Evolutionary conservation across 2,113 vertebrate genomes (phyloP), one percentile per base, ranked within the genome.

Genomic region (Callocephalon fimbriatum): DNA sequence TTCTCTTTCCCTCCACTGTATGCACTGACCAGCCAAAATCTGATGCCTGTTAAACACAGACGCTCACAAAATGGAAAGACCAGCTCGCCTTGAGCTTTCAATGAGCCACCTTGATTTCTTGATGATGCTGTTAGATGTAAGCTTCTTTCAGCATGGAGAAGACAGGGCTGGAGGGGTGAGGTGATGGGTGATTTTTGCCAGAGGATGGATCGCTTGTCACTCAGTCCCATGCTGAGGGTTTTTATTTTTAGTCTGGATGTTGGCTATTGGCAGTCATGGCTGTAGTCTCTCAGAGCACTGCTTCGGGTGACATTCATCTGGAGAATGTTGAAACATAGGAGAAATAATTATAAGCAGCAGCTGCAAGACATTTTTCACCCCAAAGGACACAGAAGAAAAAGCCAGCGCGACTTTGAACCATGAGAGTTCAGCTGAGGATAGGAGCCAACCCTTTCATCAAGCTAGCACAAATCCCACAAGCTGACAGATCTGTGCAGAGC

Each of bases 281-380:
- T 92, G 63, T 92, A 93, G 82, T 35, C 88, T 95, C 82, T 96
- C 17, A 1, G 90, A 94, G 93, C 85, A 26, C 72, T 72, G 78
- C 93, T 96, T 92, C 3, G 62, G 75, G 90, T 95, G 82, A 86
- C 90, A 83, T 96, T 95, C 77, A 86, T 92, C 85, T 93, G 85
- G 75, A 95, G 92, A 85, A 96, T 95, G 95, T 88, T 94, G 93
- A 97, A 97, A 97, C 78, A 88, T 58, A 42, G 79, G 82, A 47
- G 88, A 96, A 96, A 96, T 92, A 95, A 95, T 96, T 95, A 86
- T 66, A 86, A 95, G 78, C 90, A 92, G 92, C 88, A 96, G 81
- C 85, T 94, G 85, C 71, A 95, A 93, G 92, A 94, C 63, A 88
- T 96, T 95, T 97, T 96, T 96, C 88, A 94, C 90, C 93, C 93